Evolutionary conservation across 23 tunicate species (phyloP), one percentile per base, ranked within the genome.

Genomic region (Halocynthia aurantium): DNA sequence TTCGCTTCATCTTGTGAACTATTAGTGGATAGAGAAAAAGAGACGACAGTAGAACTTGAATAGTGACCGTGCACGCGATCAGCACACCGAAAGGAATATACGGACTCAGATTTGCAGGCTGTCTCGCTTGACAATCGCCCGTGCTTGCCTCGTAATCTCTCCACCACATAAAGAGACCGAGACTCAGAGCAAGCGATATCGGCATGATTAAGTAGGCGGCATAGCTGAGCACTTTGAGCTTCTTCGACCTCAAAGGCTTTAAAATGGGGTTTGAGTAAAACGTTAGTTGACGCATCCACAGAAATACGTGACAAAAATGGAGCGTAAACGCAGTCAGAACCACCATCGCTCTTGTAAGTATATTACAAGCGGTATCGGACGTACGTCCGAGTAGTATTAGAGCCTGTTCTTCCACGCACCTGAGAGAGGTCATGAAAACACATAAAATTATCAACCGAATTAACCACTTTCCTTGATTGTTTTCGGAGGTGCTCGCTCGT

Each of bases 261-360:
- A 86, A 64, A 7, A 81, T 53, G 40, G 85, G 85, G 8, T 86
- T 86, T 62, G 85, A 51, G 64, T 86, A 86, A 63, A 86, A 86
- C 50, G 84, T 84, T 52, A 82, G 70, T 53, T 86, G 92, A 21
- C 92, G 85, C 40, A 81, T 56, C 92, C 92, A 86, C 13, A 86
- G 69, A 70, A 86, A 86, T 72, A 86, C 92, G 55, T 78, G 74
- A 55, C 92, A 86, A 8, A 77, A 82, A 55, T 86, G 92, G 21
- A 86, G 54, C 50, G 71, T 63, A n/a, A 86, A 11, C 12, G 84
- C 92, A 9, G 92, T 86, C 6, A 81, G 17, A 0, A 61, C 77
- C 15, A 86, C 70, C 85, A 86, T 86, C 6, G 66, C 56, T 53
- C 81, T 86, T 49, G 85, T 69, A 49, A 86, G 70, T 10, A 57